Evolutionary conservation across 2,888 invertebrate species (phyloP).

Genomic region (Thereva unica): DNA sequence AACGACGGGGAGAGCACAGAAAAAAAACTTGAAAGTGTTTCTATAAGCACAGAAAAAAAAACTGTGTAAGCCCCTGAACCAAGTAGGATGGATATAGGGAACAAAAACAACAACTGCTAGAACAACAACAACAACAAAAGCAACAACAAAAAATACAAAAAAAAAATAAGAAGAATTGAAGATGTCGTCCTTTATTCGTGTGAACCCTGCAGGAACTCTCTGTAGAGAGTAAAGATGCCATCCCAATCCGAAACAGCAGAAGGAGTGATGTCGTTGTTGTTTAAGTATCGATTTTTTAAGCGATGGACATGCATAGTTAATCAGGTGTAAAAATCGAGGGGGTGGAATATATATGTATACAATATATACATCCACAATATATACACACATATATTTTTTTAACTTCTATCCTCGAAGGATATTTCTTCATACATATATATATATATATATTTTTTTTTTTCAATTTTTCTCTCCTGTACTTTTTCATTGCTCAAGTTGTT

Average conservation of each 20-base stretch:
- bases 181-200: background rate
- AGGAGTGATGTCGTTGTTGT: background rate
- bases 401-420: too few relatives aligned
- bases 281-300: slow-evolving; percentile 4
- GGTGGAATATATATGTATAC: background rate
- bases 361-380: too few relatives aligned
- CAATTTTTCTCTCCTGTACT: too few relatives aligned
- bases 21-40: slow-evolving; percentile 9
- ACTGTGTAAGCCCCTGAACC: background rate
- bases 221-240: background rate
- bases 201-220: slow-evolving; percentile 1
- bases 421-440: too few relatives aligned
- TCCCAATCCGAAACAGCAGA: background rate
- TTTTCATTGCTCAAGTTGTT: too few relatives aligned
- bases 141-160: too few relatives aligned
- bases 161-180: too few relatives aligned
- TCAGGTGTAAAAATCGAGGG: slow-evolving; percentile 30
- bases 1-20: slow-evolving; percentile 9
- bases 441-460: too few relatives aligned
- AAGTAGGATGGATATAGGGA: too few relatives aligned
- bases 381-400: too few relatives aligned
- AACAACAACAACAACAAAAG: too few relatives aligned
- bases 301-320: slow-evolving; percentile 26
- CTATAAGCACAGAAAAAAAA: background rate
- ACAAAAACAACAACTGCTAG: too few relatives aligned